These are phyloP conservation scores for Bradynema listronoti DNA, from an alignment of 1,140 invertebrate genomes.

Conservation along the genomic window DNA sequence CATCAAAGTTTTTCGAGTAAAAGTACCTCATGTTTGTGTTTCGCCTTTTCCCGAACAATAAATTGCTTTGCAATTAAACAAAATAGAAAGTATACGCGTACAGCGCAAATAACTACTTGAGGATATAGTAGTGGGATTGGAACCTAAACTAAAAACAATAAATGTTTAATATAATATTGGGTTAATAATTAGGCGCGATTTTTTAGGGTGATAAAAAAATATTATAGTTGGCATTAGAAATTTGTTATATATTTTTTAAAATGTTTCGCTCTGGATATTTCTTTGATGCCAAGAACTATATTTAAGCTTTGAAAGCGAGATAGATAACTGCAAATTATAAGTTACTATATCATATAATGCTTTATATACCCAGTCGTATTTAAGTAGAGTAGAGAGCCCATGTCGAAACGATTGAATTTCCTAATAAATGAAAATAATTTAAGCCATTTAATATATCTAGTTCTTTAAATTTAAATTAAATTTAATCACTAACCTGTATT, in stretches of 20 bases:
- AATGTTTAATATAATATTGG: no score
- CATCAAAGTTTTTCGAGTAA: background rate
- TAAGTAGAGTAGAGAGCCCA: conserved; percentile 40
- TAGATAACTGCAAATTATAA: no score
- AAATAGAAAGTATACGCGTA: conserved; percentile 52
- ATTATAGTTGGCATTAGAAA: conserved; percentile 1
- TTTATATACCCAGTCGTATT: conserved; percentile 47
- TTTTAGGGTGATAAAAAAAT: no score
- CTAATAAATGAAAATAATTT: conserved; percentile 25
- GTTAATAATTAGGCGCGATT: no score
- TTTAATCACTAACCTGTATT: conserved; percentile 18
- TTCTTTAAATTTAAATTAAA: conserved; percentile 12
- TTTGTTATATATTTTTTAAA: background rate
- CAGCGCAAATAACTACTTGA: conserved; percentile 53
- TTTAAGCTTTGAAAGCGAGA: no score
- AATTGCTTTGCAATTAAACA: conserved; percentile 49
- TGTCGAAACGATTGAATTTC: conserved; percentile 48
- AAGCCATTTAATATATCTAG: conserved; percentile 1
- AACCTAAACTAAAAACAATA: no score
- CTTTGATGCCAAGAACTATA: no score
- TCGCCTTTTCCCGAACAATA: conserved; percentile 21
- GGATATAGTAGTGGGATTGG: conserved; percentile 52
- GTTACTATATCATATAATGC: no score
- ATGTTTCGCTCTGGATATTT: no score
- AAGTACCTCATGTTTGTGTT: conserved; percentile 25